Evolutionary conservation across 2,113 vertebrate species (phyloP), one percentile per base, ranked within the genome.

Genomic region (Entelurus aequoreus): DNA sequence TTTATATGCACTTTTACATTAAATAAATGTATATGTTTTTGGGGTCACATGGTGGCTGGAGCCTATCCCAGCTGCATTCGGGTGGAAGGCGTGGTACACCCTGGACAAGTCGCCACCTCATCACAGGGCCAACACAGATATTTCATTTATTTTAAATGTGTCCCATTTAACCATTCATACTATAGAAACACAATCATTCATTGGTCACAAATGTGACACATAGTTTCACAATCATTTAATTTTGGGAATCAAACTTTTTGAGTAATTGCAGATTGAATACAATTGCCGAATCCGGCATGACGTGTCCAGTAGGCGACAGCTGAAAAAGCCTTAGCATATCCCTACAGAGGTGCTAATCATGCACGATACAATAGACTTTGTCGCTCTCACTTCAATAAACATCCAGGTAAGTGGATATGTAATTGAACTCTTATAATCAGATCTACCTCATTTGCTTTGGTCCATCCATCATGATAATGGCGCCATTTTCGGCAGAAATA

Each of bases 381-480:
- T 78, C 65, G 51, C 77, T 82, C 80, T 85, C 81, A 83, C 72
- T 81, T 88, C 82, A 84, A 87, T 88, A 86, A 75, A 71, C 74
- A 77, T 81, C 56, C 72, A 89, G 82, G 84, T 88, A 85, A 83
- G 81, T 81, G 78, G 80, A 86, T 74, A 71, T 80, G 81, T 76
- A 70, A 86, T 87, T 86, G 78, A 79, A 77, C 65, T 71, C 60
- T 82, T 78, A 84, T 86, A 82, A 84, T 86, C 57, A 71, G 76
- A 78, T 80, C 76, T 75, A 64, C 46, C 69, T 86, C 80, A 86
- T 86, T 83, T 70, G 75, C 69, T 72, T 80, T 64, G 69, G 64
- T 59, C 81, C 55, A 71, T 83, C 74, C 72, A 77, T 83, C 78
- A 84, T 74, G 49, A 71, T 80, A 78, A 84, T 76, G 19, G 73